Evolutionary conservation across 2,797 vertebrate species (phyloP).

Genomic region (Acanthurus lineatus): DNA sequence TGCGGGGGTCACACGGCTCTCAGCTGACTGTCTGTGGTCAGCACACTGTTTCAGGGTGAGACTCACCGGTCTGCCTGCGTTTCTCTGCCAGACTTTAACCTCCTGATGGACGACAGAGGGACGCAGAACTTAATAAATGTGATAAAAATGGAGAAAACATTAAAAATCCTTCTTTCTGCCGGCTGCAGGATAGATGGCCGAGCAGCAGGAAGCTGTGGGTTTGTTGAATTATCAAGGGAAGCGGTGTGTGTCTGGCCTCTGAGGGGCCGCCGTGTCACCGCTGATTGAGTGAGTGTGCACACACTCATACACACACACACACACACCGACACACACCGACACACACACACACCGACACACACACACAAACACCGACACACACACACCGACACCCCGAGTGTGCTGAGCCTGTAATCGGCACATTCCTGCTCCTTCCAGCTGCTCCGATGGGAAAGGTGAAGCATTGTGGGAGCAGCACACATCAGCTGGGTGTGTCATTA

Average conservation of each 20-base stretch:
- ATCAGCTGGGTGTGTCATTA: slow-evolving; percentile 61
- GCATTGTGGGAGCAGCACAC: slow-evolving; percentile 7
- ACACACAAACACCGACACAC: no score
- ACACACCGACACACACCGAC: no score
- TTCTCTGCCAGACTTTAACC: neutral
- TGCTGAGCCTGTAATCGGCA: slow-evolving; percentile 55
- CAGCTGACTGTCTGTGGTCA: no score
- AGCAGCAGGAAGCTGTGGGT: neutral
- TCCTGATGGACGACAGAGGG: slow-evolving; percentile 49
- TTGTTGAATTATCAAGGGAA: slow-evolving; percentile 27
- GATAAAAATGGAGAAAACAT: slow-evolving; percentile 47
- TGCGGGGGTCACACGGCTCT: slow-evolving; percentile 1
- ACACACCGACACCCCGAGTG: neutral
- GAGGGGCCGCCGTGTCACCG: slow-evolving; percentile 2
- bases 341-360: no score
- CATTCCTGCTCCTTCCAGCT: slow-evolving; percentile 53
- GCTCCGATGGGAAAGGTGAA: slow-evolving; percentile 26
- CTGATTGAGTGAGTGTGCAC: slow-evolving; percentile 3
- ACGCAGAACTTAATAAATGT: slow-evolving; percentile 23
- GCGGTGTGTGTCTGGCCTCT: slow-evolving; percentile 30
- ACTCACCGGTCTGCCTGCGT: neutral
- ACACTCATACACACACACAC: neutral
- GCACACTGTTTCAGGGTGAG: neutral
- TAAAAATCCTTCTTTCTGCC: slow-evolving; percentile 31
- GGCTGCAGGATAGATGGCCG: slow-evolving; percentile 19